A percentile compares a stretch with the other conserved stretches of the same genome.
phyloP scores from a whole-genome alignment of 2,113 vertebrate genomes.

The Scalopus aquaticus region DNA sequence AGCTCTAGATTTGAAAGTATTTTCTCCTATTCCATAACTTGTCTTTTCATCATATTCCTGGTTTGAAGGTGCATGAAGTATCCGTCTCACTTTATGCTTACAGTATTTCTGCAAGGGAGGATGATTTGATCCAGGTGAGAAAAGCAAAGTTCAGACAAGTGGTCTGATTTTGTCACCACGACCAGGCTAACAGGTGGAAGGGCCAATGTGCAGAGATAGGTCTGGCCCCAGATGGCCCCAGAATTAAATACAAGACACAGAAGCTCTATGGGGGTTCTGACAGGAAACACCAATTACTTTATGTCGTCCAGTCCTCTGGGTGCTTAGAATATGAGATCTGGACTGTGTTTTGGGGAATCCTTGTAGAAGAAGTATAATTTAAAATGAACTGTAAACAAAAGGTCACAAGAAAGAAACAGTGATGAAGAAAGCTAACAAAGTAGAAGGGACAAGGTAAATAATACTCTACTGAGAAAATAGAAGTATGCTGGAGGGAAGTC shows the following conservation, averaged over 20 bases:
- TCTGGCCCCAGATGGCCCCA: neutral
- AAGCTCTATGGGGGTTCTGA: neutral
- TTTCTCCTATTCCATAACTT: neutral
- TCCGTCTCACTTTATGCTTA: neutral
- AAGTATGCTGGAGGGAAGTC: neutral
- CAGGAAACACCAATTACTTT: neutral
- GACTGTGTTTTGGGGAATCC: neutral
- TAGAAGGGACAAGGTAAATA: neutral
- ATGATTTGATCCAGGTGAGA: neutral
- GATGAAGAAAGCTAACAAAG: neutral
- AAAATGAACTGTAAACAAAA: neutral
- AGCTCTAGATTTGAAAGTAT: neutral
- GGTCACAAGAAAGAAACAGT: neutral
- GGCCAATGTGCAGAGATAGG: neutral
- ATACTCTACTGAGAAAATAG: neutral
- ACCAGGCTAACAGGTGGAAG: neutral
- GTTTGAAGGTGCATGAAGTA: neutral
- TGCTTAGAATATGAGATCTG: neutral
- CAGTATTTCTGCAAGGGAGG: neutral
- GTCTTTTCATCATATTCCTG: neutral
- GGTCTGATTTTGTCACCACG: neutral
- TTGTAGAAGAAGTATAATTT: conserved; percentile 11
- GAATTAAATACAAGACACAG: neutral
- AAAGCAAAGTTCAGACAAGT: neutral
- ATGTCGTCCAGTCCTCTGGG: neutral